Percentiles rank a stretch among this genome's conserved stretches.
These are phyloP conservation scores for Nipponacmea schrenckii DNA, from an alignment of 2,888 invertebrate genomes.

Conservation along the genomic window DNA sequence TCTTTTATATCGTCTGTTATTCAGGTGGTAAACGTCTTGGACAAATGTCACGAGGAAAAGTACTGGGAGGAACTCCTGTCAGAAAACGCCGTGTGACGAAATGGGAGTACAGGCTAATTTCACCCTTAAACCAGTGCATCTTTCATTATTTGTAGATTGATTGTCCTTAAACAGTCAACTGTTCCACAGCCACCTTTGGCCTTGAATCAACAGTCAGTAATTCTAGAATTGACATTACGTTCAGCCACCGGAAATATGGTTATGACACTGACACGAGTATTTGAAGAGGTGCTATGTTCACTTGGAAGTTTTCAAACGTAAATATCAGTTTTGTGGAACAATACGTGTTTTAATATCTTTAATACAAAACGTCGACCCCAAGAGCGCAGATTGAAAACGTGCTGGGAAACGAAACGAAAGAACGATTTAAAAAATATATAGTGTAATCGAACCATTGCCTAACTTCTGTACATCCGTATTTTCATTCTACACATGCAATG, in stretches of 20 bases:
- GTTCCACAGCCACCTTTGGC: background rate
- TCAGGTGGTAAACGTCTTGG: background rate
- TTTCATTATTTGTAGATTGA: background rate
- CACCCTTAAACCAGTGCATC: background rate
- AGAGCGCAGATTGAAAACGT: too few relatives aligned
- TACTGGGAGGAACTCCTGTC: background rate
- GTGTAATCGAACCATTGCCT: too few relatives aligned
- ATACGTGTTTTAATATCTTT: too few relatives aligned
- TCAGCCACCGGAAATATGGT: background rate
- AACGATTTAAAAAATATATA: too few relatives aligned
- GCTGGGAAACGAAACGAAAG: too few relatives aligned
- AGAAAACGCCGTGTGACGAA: background rate
- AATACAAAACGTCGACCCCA: too few relatives aligned
- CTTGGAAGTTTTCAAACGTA: too few relatives aligned
- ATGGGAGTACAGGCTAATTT: background rate
- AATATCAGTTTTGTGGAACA: too few relatives aligned
- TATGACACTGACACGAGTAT: too few relatives aligned
- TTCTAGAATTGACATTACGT: background rate
- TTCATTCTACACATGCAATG: too few relatives aligned
- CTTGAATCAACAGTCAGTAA: background rate
- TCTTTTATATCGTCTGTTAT: background rate
- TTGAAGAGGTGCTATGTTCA: too few relatives aligned
- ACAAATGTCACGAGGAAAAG: background rate
- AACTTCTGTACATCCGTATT: too few relatives aligned
- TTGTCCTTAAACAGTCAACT: background rate